Evolutionary conservation across 2,888 invertebrate species (phyloP), one percentile per base, ranked within the genome.

Genomic region (Shargacucullia verbasci): DNA sequence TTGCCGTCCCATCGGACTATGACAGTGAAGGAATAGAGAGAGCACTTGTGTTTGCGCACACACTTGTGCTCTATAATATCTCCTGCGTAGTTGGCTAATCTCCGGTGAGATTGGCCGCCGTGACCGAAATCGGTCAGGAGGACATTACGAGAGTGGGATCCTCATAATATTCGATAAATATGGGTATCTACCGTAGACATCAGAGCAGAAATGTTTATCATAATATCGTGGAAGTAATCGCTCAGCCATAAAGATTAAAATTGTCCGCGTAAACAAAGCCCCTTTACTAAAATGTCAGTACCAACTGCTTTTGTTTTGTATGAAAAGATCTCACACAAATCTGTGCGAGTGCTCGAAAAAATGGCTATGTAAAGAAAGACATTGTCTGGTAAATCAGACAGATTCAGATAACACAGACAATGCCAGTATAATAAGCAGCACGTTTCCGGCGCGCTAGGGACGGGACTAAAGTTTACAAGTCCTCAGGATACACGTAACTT

Each of bases 331-430:
- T 65, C 59, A 74, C 56, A 60, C 44, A 70, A 75, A 70, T 66
- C 60, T 68, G 58, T 58, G 45, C 61, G 60, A 76, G 70, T 63
- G 68, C 66, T 69, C 55, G 49, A 72, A 74, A 83, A 81, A 83
- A 82, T 70, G 44, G 70, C 74, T 78, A 73, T 68, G 70, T 77
- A 77, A 71, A 81, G 76, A 80, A 73, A 80, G 79, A 80, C 82
- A 85, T 81, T 85, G 84, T 85, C 83, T 83, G 80, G 79, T 81
- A 86, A 81, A 86, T 84, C 84, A 87, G 82, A 78, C 75, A 80
- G 82, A 85, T 85, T 79, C 79, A 83, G 87, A 88, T 89, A 89
- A 82, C 74, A 68, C 81, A 87, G 83, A 91, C 90, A 90, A 91
- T 87, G 83, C 73, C 71, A 73, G 82, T 85, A 85, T 86, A 87